Base-by-base conservation (phyloP, 2,113 vertebrate species). In the Oncorhynchus keta region DNA sequence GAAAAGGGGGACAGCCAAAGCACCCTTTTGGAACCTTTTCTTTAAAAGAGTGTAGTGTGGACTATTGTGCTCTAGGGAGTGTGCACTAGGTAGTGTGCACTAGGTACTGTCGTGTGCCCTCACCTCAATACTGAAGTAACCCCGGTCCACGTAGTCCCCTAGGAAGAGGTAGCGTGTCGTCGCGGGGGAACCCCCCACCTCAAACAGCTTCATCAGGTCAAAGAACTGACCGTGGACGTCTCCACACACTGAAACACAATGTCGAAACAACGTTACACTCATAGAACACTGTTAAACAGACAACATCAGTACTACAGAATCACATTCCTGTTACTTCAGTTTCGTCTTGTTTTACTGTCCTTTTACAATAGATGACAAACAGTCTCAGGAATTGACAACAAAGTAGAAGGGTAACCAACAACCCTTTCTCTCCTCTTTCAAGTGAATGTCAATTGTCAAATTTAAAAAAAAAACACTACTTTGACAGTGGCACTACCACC, bases 131-230 rank as follows among this genome's bases (percentile, higher is more conserved):
- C 94, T 95, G 89, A 95, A 99, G 94, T 99, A 99, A 84, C 97
- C 97, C 94, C 97, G 95, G 95, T 99, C 97, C 93, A 99, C 97
- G 30, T 94, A 95, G 87, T 95, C 94, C 77, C 94, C 94, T 6
- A 94, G 88, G 88, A 95, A 95, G 89, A 95, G 93, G 87, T 95
- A 95, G 81, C 93, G 93, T 0, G 94, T 95, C 80, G 92, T 95
- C 74, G 94, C 94, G 75, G 94, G 94, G 72, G 94, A 95, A 9
- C 94, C 94, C 77, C 93, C 94, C 55, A 95, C 94, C 86, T 95
- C 94, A 83, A 95, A 95, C 70, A 95, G 73, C 90, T 95, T 95
- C 94, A 95, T 95, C 92, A 95, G 87, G 88, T 95, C 94, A 68
- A 95, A 95, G 84, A 95, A 95, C 89, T 95, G 94, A 62, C 94